Conservation (phyloP, 2,113 vertebrate genomes). For the Microcebus griseorufus region DNA sequence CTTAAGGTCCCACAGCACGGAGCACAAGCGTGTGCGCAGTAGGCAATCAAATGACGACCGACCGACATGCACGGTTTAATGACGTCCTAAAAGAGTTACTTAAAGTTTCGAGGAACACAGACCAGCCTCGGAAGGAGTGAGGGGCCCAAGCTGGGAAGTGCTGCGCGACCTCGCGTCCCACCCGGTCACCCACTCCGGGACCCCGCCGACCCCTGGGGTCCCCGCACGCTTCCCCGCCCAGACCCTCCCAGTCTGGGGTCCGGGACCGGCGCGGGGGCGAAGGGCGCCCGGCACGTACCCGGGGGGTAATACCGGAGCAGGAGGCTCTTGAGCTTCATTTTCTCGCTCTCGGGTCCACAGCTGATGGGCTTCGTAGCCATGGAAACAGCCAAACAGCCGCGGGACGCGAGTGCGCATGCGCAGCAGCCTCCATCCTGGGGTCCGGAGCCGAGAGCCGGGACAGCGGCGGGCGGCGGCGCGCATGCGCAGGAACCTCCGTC, state of each 20-base stretch:
- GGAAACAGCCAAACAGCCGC: slow-evolving; percentile 75
- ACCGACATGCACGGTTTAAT: background rate
- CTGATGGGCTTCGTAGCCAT: slow-evolving; percentile 77
- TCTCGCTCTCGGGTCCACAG: background rate
- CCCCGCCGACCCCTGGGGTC: accelerated
- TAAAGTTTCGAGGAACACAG: background rate
- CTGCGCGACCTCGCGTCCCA: accelerated
- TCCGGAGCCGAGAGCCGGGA: too few relatives aligned
- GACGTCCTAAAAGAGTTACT: background rate
- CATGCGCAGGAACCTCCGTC: too few relatives aligned
- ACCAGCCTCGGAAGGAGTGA: background rate
- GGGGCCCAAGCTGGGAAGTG: background rate
- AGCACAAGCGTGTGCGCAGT: accelerated
- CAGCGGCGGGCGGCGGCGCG: too few relatives aligned
- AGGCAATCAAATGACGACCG: accelerated
- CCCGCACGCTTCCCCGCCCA: background rate
- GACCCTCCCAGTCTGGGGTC: background rate
- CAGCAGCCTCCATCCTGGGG: background rate
- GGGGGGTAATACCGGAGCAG: slow-evolving; percentile 95
- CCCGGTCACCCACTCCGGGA: accelerated
- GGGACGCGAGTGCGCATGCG: slow-evolving; percentile 70
- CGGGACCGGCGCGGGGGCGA: background rate
- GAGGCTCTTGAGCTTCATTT: slow-evolving; percentile 91
- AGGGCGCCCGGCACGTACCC: slow-evolving; percentile 83
- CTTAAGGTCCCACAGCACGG: background rate